Conservation (phyloP, 2,113 vertebrate genomes). For the Mobula hypostoma region DNA sequence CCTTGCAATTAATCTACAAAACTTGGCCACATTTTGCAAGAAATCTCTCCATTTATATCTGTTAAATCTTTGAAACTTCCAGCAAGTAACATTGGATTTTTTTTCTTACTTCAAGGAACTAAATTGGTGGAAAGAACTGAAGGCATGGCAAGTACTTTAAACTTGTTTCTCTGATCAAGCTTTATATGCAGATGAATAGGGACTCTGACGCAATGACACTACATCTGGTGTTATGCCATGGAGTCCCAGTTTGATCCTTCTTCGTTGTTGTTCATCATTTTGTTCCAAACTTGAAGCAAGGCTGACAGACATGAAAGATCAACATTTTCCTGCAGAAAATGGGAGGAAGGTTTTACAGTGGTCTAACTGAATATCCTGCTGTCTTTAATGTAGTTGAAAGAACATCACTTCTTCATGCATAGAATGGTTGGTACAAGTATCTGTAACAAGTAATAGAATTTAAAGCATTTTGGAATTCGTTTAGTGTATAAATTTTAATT, state of each 20-base stretch:
- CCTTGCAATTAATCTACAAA: no score
- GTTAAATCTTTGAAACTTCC: no score
- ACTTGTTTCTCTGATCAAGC: not conserved
- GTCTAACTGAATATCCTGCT: not conserved
- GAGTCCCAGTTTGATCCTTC: no score
- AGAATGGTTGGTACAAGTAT: not conserved
- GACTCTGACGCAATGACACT: no score
- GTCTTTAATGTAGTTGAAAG: not conserved
- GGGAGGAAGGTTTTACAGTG: not conserved
- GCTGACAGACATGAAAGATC: not conserved
- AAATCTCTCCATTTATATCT: no score
- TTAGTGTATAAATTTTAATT: slow-evolving; percentile 12
- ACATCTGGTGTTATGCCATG: no score
- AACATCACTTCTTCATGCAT: not conserved
- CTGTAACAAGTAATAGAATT: not conserved
- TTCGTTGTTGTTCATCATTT: no score
- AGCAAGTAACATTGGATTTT: no score
- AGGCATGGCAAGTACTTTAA: not conserved
- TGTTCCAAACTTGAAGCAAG: not conserved
- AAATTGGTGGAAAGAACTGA: not conserved
- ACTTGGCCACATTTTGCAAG: no score
- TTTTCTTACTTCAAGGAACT: no score
- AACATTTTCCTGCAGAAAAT: not conserved
- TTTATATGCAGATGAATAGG: no score
- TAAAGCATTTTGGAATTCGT: not conserved